A percentile compares a stretch with the other conserved stretches of the same genome.
These are phyloP conservation scores for Drosophila kepulauana DNA, from an alignment of 1,140 invertebrate species.

Conservation along the genomic window DNA sequence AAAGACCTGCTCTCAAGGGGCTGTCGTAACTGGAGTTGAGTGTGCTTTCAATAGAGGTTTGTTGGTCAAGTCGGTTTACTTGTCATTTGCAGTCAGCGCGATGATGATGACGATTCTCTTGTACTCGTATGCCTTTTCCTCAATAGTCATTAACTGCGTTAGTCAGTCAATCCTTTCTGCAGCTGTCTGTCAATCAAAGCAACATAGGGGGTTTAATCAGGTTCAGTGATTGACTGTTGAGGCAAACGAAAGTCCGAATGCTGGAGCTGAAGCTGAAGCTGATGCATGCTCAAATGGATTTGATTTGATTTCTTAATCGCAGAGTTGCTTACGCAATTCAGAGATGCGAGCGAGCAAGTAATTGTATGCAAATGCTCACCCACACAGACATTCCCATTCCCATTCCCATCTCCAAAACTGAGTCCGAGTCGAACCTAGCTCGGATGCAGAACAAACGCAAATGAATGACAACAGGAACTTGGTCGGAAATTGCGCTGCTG, in stretches of 20 bases:
- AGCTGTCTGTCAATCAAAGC: neutral
- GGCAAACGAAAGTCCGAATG: too few species aligned
- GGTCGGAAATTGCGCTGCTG: constrained; percentile 66
- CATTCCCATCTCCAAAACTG: neutral
- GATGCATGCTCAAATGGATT: constrained; percentile 7
- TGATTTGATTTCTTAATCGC: constrained; percentile 20
- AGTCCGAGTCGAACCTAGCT: neutral
- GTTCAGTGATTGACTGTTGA: neutral
- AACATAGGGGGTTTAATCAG: neutral
- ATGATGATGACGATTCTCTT: too few species aligned
- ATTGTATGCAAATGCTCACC: constrained; percentile 60
- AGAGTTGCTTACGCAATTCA: neutral
- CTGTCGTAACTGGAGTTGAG: too few species aligned
- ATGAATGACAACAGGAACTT: constrained; percentile 71
- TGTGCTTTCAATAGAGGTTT: too few species aligned
- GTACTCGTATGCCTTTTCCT: too few species aligned
- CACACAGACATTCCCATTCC: neutral
- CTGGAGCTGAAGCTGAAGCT: neutral
- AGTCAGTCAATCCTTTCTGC: neutral
- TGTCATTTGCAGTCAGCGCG: too few species aligned
- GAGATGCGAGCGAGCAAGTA: neutral
- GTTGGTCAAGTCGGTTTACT: too few species aligned
- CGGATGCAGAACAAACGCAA: constrained; percentile 33
- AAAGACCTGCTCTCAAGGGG: neutral
- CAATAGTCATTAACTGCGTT: too few species aligned